Percentiles rank a stretch among this genome's conserved stretches.
phyloP scores from a whole-genome alignment of 2,797 vertebrate species.

The Adrianichthys oophorus region DNA sequence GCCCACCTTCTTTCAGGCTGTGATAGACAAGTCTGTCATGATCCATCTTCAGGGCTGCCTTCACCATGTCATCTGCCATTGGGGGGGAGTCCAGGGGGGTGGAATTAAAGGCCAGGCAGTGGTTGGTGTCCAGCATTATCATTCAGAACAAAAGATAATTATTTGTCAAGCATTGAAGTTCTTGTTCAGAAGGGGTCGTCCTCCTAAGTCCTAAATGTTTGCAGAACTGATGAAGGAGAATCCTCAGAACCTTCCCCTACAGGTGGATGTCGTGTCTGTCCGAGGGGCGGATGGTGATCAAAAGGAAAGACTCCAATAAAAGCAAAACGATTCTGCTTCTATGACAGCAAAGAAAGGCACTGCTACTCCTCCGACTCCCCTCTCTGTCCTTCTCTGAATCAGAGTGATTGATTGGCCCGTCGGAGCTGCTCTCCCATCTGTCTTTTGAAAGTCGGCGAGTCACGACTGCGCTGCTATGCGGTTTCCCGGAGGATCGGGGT shows the following conservation, averaged over 20 bases:
- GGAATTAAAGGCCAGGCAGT: slow-evolving; percentile 74
- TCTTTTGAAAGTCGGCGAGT: slow-evolving; percentile 50
- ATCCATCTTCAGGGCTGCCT: slow-evolving; percentile 65
- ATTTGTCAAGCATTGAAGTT: slow-evolving; percentile 54
- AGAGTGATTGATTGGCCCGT: slow-evolving; percentile 49
- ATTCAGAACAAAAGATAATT: slow-evolving; percentile 42
- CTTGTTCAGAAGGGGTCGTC: slow-evolving; percentile 18
- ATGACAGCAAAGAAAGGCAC: slow-evolving; percentile 11
- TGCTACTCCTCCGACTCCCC: slow-evolving; percentile 18
- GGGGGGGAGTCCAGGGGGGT: slow-evolving; percentile 71
- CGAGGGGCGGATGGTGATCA: slow-evolving; percentile 15
- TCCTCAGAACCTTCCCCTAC: slow-evolving; percentile 37
- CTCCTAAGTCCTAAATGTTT: slow-evolving; percentile 26
- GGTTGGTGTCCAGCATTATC: slow-evolving; percentile 82
- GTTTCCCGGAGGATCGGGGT: slow-evolving; percentile 27
- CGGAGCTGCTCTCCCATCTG: slow-evolving; percentile 36
- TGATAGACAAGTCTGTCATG: slow-evolving; percentile 76
- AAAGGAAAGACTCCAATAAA: slow-evolving; percentile 24
- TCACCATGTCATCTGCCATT: slow-evolving; percentile 71
- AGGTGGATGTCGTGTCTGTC: slow-evolving; percentile 27
- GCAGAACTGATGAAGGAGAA: slow-evolving; percentile 6
- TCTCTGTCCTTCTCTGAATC: slow-evolving; percentile 28
- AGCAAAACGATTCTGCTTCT: slow-evolving; percentile 22
- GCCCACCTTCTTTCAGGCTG: slow-evolving; percentile 84
- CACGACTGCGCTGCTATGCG: slow-evolving; percentile 51